Conservation (phyloP, 2,113 vertebrate species). For the Chlamydotis undulata region DNA sequence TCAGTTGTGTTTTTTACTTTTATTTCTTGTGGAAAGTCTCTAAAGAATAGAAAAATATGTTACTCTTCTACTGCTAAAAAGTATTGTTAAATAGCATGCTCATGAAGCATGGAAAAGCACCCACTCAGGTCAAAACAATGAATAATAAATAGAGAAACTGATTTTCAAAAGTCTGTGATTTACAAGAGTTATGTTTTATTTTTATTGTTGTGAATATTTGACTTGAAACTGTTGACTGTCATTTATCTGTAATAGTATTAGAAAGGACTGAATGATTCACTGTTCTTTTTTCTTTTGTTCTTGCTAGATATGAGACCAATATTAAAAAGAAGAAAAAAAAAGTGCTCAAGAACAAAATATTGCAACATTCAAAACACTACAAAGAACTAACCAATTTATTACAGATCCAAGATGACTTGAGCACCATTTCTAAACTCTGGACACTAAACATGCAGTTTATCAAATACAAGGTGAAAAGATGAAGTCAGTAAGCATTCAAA, state of each 20-base stretch:
- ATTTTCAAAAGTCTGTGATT: neutral
- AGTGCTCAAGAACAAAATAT: neutral
- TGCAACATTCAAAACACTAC: neutral
- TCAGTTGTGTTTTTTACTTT: neutral
- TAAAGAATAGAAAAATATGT: neutral
- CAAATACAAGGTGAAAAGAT: neutral
- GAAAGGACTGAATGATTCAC: neutral
- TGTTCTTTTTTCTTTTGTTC: neutral
- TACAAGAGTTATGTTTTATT: neutral
- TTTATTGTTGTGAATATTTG: neutral
- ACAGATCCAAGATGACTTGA: neutral
- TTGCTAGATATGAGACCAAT: neutral
- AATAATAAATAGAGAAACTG: neutral
- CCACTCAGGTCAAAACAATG: neutral
- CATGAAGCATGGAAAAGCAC: neutral
- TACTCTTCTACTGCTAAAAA: neutral
- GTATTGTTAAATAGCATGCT: neutral
- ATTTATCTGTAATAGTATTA: neutral
- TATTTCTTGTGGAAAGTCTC: neutral
- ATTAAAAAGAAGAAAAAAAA: neutral
- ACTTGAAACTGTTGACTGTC: neutral
- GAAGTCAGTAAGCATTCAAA: neutral
- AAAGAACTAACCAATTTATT: neutral
- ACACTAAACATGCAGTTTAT: neutral
- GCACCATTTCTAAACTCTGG: neutral